Evolutionary conservation across 1,140 invertebrate genomes (phyloP).

Genomic region (Hyphantria cunea): DNA sequence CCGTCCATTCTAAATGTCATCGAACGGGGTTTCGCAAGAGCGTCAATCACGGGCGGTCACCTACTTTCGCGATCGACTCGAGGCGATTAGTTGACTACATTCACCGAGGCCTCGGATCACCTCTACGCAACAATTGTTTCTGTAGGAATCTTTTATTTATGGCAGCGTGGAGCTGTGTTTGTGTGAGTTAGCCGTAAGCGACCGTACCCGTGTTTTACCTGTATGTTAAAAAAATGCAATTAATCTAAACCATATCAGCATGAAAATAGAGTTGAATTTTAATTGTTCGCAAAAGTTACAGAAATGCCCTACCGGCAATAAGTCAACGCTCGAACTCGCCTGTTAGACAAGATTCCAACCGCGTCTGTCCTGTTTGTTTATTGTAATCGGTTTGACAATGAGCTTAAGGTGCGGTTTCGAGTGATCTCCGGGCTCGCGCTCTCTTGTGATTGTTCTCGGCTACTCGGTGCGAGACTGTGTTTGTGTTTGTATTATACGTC

Average conservation of each 20-base stretch:
- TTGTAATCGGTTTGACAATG: slow-evolving; percentile 82
- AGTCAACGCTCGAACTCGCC: slow-evolving; percentile 81
- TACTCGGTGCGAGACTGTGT: slow-evolving; percentile 61
- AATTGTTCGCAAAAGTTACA: slow-evolving; percentile 38
- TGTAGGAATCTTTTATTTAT: slow-evolving; percentile 82
- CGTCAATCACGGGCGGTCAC: slow-evolving; percentile 79
- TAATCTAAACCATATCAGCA: slow-evolving; percentile 40
- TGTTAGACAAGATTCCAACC: slow-evolving; percentile 81
- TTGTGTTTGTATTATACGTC: slow-evolving; percentile 78
- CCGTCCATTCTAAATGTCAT: slow-evolving; percentile 78
- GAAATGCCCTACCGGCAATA: slow-evolving; percentile 80
- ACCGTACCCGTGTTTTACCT: slow-evolving; percentile 78
- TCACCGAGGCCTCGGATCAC: slow-evolving; percentile 76
- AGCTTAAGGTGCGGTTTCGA: slow-evolving; percentile 81
- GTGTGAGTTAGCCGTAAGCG: slow-evolving; percentile 73
- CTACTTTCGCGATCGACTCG: slow-evolving; percentile 79
- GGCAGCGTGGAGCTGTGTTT: slow-evolving; percentile 57
- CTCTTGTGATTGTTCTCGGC: slow-evolving; percentile 73
- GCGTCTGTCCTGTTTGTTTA: slow-evolving; percentile 81
- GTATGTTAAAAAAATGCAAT: slow-evolving; percentile 34
- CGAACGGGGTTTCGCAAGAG: slow-evolving; percentile 77
- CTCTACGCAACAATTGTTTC: slow-evolving; percentile 81
- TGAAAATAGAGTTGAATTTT: slow-evolving; percentile 41
- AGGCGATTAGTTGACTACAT: slow-evolving; percentile 78
- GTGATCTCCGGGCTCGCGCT: slow-evolving; percentile 71